These are phyloP conservation scores for Aegypius monachus DNA, from an alignment of 2,113 vertebrate species.

Conservation along the genomic window DNA sequence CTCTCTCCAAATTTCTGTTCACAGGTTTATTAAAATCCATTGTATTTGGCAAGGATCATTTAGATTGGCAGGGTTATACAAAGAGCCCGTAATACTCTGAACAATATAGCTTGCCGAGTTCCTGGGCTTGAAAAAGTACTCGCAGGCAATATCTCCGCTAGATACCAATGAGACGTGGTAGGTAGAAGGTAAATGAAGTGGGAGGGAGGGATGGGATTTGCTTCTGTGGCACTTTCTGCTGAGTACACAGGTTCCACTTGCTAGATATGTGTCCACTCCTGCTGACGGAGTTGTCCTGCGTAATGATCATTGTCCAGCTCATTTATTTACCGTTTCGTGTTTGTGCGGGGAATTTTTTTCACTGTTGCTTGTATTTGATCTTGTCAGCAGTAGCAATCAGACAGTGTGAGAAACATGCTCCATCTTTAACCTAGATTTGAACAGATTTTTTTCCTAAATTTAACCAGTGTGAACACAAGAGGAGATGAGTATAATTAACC, in stretches of 20 bases:
- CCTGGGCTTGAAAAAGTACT: background rate
- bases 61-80: background rate
- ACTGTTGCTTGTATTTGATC: background rate
- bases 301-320: background rate
- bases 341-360: background rate
- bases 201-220: background rate
- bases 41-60: background rate
- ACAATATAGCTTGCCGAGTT: background rate
- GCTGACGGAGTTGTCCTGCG: background rate
- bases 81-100: background rate
- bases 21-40: slow-evolving; percentile 21
- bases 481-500: slow-evolving; percentile 32
- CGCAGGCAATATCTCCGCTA: background rate
- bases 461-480: slow-evolving; percentile 18
- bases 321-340: background rate
- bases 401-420: background rate
- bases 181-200: background rate
- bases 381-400: background rate
- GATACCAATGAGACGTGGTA: background rate
- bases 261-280: background rate
- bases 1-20: background rate
- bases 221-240: background rate
- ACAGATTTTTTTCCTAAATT: slow-evolving; percentile 47
- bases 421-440: slow-evolving; percentile 26
- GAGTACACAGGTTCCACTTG: background rate